Conservation (phyloP, 2,113 vertebrate species). For the Sorex araneus region DNA sequence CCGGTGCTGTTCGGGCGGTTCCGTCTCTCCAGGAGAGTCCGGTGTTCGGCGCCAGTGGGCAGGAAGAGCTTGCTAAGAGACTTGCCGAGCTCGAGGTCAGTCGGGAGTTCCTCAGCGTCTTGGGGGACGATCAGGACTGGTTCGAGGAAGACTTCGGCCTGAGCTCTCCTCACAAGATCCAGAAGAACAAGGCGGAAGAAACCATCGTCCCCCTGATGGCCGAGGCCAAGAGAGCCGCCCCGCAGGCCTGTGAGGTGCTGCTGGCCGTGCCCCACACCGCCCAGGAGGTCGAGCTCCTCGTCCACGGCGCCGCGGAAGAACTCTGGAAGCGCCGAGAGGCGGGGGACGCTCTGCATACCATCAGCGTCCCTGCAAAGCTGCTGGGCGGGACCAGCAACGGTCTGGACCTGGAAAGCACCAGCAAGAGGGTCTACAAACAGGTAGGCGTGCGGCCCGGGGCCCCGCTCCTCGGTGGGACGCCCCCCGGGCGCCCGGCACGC, state of each 20-base stretch:
- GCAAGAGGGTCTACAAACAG: constrained; percentile 94
- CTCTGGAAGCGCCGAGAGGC: constrained; percentile 94
- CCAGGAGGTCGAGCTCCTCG: constrained; percentile 93
- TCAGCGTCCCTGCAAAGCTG: constrained; percentile 87
- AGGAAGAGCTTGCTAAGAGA: constrained; percentile 96
- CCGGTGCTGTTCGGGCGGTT: constrained; percentile 13
- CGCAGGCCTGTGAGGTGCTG: constrained; percentile 92
- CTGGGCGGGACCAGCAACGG: constrained; percentile 84
- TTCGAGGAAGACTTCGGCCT: constrained; percentile 99
- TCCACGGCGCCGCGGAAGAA: constrained; percentile 91
- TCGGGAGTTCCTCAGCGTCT: constrained; percentile 92
- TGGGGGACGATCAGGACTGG: constrained; percentile 98
- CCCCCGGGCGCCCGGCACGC: too few species aligned
- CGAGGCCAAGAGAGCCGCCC: constrained; percentile 89
- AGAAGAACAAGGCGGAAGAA: constrained; percentile 91
- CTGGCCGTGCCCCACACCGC: constrained; percentile 95
- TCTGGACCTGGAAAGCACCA: constrained; percentile 90
- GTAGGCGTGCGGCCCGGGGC: constrained; percentile 82
- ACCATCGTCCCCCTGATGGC: constrained; percentile 88
- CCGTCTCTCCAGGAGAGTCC: constrained; percentile 92
- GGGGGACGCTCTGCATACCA: constrained; percentile 87
- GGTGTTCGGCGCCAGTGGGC: constrained; percentile 94
- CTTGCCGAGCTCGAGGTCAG: constrained; percentile 96
- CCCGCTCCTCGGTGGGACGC: neutral
- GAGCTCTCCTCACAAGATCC: constrained; percentile 93